These are phyloP conservation scores for Smutsia gigantea DNA, from an alignment of 2,797 vertebrate species.

Conservation along the genomic window DNA sequence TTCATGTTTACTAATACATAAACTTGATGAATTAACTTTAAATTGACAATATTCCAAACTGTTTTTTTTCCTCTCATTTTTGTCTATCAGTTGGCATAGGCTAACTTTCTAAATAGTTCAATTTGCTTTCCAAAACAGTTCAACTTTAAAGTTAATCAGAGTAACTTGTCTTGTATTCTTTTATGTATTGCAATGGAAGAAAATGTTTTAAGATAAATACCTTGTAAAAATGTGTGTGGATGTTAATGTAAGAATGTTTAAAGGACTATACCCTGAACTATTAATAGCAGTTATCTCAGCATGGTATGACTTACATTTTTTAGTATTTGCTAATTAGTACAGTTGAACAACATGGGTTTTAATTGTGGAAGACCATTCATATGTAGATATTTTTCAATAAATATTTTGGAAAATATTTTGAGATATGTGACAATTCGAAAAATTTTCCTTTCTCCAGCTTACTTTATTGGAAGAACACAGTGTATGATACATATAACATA, in stretches of 20 bases:
- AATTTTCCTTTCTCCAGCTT: no score
- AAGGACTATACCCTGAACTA: neutral
- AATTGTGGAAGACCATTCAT: no score
- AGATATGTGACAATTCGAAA: no score
- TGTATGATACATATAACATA: no score
- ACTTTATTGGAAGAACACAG: no score
- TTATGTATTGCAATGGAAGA: neutral
- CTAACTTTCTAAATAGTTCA: constrained; percentile 49
- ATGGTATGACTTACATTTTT: neutral
- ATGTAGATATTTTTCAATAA: no score
- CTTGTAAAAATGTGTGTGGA: neutral
- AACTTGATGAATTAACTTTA: constrained; percentile 48
- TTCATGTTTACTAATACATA: constrained; percentile 48
- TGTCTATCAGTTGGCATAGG: neutral
- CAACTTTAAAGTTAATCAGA: neutral
- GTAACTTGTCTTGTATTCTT: constrained; percentile 12
- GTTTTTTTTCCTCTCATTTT: constrained; percentile 17
- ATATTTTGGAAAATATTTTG: no score
- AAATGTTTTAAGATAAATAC: neutral
- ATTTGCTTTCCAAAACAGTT: constrained; percentile 43
- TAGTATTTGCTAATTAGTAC: neutral
- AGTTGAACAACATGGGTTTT: no score
- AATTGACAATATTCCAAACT: neutral
- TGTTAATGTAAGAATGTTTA: neutral
- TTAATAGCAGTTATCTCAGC: neutral